phyloP scores from a whole-genome alignment of 2,797 vertebrate genomes.

The Notolepis coatsorum region DNA sequence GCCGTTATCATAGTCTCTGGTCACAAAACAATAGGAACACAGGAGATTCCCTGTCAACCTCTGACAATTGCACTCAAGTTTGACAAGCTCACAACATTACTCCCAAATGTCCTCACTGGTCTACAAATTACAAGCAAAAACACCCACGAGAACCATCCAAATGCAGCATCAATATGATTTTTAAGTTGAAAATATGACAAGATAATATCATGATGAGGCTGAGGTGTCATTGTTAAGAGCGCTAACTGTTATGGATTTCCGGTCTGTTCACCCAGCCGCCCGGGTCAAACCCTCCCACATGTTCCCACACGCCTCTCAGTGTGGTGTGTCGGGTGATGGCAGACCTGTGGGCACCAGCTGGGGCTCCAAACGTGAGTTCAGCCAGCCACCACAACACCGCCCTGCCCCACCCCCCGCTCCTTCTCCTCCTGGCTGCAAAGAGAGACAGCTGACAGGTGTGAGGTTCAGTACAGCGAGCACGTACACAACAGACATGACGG shows the following conservation, averaged over 20 bases:
- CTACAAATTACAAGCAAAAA: too few species aligned
- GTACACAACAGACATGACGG: neutral
- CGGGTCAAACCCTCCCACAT: too few species aligned
- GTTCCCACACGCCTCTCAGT: neutral
- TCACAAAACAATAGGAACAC: too few species aligned
- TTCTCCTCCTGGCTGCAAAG: neutral
- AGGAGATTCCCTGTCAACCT: too few species aligned
- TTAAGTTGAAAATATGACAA: neutral
- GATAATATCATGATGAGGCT: neutral
- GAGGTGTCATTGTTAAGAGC: neutral
- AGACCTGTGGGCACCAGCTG: slow-evolving; percentile 7
- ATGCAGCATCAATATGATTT: too few species aligned
- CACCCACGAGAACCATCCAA: too few species aligned
- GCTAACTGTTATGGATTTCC: neutral
- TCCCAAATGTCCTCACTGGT: too few species aligned
- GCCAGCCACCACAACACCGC: neutral
- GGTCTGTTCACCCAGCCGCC: neutral
- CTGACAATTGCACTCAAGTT: too few species aligned
- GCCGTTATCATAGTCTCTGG: too few species aligned
- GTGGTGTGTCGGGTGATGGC: neutral
- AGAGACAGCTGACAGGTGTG: slow-evolving; percentile 2
- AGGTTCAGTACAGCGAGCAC: neutral
- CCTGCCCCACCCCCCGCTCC: neutral
- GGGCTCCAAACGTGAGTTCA: neutral
- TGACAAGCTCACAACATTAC: too few species aligned